These are phyloP conservation scores for Pseudopipra pipra DNA, from an alignment of 2,113 vertebrate species.

Conservation along the genomic window DNA sequence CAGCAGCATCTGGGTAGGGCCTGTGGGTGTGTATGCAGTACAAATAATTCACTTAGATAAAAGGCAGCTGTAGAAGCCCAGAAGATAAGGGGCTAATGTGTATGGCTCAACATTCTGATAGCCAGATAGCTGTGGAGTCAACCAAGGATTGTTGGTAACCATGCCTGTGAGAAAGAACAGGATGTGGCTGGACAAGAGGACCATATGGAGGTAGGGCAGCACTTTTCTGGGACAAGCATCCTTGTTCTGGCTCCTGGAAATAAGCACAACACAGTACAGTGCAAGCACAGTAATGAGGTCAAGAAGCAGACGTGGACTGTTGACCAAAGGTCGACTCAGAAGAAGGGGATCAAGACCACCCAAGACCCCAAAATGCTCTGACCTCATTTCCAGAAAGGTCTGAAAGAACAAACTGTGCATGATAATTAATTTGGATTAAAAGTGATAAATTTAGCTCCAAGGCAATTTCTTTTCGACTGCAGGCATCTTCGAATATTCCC, in stretches of 20 bases:
- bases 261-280: neutral
- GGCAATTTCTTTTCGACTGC: fast-evolving
- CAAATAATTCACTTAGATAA: neutral
- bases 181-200: neutral
- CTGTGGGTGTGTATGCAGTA: neutral
- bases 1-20: neutral
- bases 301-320: neutral
- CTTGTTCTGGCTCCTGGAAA: neutral
- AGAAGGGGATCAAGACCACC: neutral
- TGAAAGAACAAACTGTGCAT: neutral
- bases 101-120: neutral
- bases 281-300: neutral
- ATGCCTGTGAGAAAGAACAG: neutral
- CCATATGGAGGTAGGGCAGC: neutral
- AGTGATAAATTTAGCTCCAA: neutral
- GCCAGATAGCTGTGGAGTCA: neutral
- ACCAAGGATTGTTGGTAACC: neutral
- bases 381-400: neutral
- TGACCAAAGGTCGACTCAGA: neutral
- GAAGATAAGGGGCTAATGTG: neutral
- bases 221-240: neutral
- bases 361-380: neutral
- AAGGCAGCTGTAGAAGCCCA: neutral
- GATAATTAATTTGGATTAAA: neutral
- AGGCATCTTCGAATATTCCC: neutral